Percentiles rank a stretch among this genome's conserved stretches.
Evolutionary conservation across 2,113 vertebrate species (phyloP).

Genomic region (Stegostoma tigrinum): DNA sequence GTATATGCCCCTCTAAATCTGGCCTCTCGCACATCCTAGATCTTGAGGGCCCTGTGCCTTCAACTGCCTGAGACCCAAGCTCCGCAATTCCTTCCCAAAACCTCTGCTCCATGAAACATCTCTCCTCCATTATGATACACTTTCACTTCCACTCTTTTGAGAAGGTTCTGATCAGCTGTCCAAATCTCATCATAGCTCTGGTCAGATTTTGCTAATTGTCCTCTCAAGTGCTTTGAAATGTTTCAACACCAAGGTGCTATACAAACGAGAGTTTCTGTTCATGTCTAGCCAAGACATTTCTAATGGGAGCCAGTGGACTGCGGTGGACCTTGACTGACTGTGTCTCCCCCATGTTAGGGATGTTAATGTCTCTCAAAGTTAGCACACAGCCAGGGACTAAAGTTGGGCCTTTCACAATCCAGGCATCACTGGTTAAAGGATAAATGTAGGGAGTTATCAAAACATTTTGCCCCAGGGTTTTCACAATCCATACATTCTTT

Average conservation of each 20-base stretch:
- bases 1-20: background rate
- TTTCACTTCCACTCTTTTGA: background rate
- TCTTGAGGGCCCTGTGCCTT: background rate
- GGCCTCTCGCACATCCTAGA: background rate
- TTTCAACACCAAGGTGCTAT: background rate
- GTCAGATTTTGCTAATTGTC: background rate
- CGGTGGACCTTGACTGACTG: background rate
- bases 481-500: background rate
- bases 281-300: background rate
- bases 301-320: background rate
- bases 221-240: background rate
- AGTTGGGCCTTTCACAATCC: background rate
- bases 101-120: background rate
- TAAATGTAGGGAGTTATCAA: background rate
- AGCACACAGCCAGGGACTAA: background rate
- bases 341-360: background rate
- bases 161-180: background rate
- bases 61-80: background rate
- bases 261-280: background rate
- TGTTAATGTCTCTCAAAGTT: background rate
- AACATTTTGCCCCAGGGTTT: background rate
- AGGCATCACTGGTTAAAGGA: background rate
- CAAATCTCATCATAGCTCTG: background rate
- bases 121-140: background rate
- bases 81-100: background rate